Percentiles rank a stretch among this genome's conserved stretches.
Conservation (phyloP, 1,140 invertebrate genomes). For the Eubasilissa regina region DNA sequence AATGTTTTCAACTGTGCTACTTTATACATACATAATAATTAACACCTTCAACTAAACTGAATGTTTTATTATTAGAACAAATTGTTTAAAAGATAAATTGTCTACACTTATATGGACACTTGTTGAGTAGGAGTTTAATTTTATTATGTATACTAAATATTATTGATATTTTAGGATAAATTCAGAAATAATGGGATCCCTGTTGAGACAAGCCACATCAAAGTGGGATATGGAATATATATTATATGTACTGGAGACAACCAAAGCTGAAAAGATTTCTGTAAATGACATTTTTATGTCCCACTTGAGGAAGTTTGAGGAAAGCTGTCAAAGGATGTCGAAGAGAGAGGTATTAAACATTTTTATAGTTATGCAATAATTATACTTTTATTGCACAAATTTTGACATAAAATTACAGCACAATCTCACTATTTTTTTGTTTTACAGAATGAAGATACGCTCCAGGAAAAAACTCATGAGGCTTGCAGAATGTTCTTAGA, state of each 20-base stretch:
- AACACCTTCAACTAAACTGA: no score
- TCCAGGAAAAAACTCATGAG: not conserved
- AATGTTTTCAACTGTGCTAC: no score
- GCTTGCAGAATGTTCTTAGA: conserved; percentile 21
- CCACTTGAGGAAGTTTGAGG: conserved; percentile 72
- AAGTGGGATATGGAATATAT: conserved; percentile 77
- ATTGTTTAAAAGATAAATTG: no score
- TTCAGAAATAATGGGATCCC: conserved; percentile 79
- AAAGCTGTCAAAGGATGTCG: conserved; percentile 64
- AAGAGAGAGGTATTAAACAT: not conserved
- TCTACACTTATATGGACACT: no score
- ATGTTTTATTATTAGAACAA: no score
- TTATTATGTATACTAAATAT: not conserved
- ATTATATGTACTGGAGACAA: conserved; percentile 78
- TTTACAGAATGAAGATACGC: conserved; percentile 19
- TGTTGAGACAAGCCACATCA: conserved; percentile 76
- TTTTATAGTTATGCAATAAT: not conserved
- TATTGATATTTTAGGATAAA: conserved; percentile 75
- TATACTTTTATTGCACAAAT: not conserved
- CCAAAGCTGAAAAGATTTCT: conserved; percentile 74
- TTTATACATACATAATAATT: no score
- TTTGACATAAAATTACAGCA: not conserved
- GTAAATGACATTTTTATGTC: conserved; percentile 74
- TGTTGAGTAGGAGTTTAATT: no score
- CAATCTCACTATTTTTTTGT: conserved; percentile 1